Evolutionary conservation across 2,888 invertebrate genomes (phyloP).

Genomic region (Digitonthophagus gazella): DNA sequence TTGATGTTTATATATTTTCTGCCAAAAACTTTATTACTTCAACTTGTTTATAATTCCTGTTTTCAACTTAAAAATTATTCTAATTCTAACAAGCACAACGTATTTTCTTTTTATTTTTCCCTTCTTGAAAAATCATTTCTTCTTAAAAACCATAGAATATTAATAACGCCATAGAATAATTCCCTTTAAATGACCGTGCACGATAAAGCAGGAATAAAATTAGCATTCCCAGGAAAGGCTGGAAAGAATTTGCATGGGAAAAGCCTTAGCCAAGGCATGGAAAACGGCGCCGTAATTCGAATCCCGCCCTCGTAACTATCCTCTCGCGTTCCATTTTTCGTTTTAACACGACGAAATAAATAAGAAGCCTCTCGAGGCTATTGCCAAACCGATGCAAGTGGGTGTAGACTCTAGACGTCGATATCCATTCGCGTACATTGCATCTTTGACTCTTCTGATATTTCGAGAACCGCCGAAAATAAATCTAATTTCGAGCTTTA

Average conservation of each 20-base stretch:
- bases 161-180: background rate
- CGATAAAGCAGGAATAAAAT: background rate
- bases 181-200: background rate
- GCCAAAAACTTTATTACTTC: background rate
- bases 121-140: background rate
- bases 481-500: background rate
- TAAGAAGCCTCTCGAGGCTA: background rate
- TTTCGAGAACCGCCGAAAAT: background rate
- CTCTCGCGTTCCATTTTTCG: background rate
- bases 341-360: background rate
- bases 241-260: background rate
- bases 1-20: background rate
- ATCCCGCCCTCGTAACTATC: background rate
- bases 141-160: background rate
- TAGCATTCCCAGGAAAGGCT: background rate
- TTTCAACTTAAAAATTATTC: background rate
- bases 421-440: background rate
- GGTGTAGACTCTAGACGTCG: background rate
- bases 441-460: background rate
- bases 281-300: background rate
- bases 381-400: background rate
- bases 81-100: no score
- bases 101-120: background rate
- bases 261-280: background rate
- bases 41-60: background rate